phyloP scores from a whole-genome alignment of 2,797 vertebrate species.

The Xiphorhynchus erythropygius region DNA sequence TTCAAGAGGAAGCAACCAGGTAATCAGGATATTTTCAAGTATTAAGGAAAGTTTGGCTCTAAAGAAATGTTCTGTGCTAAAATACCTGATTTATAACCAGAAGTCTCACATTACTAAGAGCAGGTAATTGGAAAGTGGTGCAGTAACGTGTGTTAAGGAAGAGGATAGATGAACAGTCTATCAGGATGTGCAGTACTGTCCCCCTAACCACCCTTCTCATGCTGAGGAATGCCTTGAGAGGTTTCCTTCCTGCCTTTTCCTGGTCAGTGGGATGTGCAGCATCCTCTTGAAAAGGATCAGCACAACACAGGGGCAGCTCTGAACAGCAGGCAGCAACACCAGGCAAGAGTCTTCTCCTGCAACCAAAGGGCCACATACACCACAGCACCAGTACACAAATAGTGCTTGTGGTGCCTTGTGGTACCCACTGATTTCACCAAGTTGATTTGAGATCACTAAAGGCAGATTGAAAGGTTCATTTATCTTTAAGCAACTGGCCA shows the following conservation, averaged over 20 bases:
- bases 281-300: background rate
- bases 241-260: background rate
- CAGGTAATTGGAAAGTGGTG: background rate
- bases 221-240: background rate
- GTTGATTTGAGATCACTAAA: background rate
- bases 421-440: background rate
- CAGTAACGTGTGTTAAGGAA: background rate
- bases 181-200: too few species aligned
- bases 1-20: background rate
- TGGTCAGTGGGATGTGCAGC: background rate
- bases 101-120: background rate
- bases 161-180: background rate
- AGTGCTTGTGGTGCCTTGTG: accelerated
- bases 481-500: background rate
- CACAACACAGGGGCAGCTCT: background rate
- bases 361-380: background rate
- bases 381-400: background rate
- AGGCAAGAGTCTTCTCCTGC: background rate
- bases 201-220: background rate
- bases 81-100: background rate
- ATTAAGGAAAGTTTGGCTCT: background rate
- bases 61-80: background rate
- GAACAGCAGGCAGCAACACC: background rate
- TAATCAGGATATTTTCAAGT: background rate
- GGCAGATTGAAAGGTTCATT: background rate